These are phyloP conservation scores for Eurois occulta DNA, from an alignment of 2,888 invertebrate species.

Conservation along the genomic window DNA sequence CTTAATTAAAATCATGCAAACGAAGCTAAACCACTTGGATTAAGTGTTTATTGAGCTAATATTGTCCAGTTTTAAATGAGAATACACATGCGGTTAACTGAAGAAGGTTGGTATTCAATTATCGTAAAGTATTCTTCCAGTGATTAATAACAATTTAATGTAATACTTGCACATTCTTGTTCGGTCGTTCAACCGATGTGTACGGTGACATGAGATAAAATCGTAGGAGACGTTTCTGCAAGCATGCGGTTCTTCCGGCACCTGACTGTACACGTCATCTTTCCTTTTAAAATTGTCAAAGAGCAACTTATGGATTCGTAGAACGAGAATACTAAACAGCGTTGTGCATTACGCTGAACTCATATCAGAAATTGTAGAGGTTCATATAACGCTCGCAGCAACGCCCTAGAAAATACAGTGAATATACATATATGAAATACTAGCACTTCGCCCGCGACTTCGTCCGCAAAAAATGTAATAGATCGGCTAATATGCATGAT, in stretches of 20 bases:
- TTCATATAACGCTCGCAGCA: not conserved
- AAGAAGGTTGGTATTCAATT: slow-evolving; percentile 43
- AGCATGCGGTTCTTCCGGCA: slow-evolving; percentile 39
- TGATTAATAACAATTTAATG: slow-evolving; percentile 47
- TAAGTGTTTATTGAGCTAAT: slow-evolving; percentile 45
- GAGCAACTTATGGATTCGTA: slow-evolving; percentile 10
- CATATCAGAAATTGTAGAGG: not conserved
- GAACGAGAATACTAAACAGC: slow-evolving; percentile 7
- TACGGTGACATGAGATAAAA: slow-evolving; percentile 44
- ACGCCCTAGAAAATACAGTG: not conserved
- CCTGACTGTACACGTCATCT: slow-evolving; percentile 30
- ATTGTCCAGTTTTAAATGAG: slow-evolving; percentile 37
- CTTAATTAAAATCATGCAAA: slow-evolving; percentile 54
- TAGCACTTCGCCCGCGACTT: no score
- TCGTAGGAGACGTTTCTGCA: slow-evolving; percentile 32
- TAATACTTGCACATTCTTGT: slow-evolving; percentile 51
- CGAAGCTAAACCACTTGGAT: slow-evolving; percentile 27
- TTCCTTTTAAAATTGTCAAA: slow-evolving; percentile 27
- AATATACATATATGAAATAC: not conserved
- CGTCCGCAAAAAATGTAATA: no score
- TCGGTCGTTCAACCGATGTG: slow-evolving; percentile 41
- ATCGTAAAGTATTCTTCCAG: slow-evolving; percentile 23
- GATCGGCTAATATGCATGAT: no score
- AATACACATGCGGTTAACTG: slow-evolving; percentile 22
- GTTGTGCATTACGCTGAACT: not conserved